Base-by-base conservation (phyloP, 1,140 invertebrate species). In the Proctacanthus coquilletti region DNA sequence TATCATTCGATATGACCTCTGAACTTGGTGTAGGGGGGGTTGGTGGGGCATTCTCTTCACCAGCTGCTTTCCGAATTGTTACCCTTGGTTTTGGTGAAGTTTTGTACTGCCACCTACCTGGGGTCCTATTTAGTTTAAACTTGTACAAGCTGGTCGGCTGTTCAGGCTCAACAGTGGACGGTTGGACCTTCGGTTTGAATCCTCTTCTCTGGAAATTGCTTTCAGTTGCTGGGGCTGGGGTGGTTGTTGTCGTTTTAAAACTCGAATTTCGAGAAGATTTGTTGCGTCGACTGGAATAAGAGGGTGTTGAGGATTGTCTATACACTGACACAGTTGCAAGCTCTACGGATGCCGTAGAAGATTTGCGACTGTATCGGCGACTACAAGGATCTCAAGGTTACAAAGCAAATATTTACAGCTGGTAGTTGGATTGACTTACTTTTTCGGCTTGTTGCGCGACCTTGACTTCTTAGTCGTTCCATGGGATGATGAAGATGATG, bases 101-200 rank as follows among this genome's bases (percentile, higher is more conserved):
- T 56, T 85, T 87, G 53, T 86, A 88, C 37, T 86, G 79, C 82
- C 84, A 88, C 42, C 84, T 72, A 20, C 81, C 80, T 30, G 81
- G 78, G 0, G 79, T 69, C 34, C 80, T 65, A 37, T 81, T 76
- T 11, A 84, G 58, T 52, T 83, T 86, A 44, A 80, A 76, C 59
- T 84, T 82, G 52, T 74, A 75, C 19, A 75, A 58, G 45, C 68
- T 74, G 18, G 72, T 71, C 2, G 71, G 68, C 2, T 56, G 52
- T 5, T 50, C 49, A 44, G 56, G 57, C 36, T 75, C 72, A 2
- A 72, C 68, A 21, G 64, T 50, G 11, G 69, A 64, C 25, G 68
- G 51, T 47, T 70, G 68, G 13, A 73, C 52, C 48, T 70, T 72
- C 2, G 70, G 69, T 40, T 74, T 72, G 49, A 69, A 77, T 5